Evolutionary conservation across 2,888 invertebrate genomes (phyloP).

Genomic region (Apodemia mormo): DNA sequence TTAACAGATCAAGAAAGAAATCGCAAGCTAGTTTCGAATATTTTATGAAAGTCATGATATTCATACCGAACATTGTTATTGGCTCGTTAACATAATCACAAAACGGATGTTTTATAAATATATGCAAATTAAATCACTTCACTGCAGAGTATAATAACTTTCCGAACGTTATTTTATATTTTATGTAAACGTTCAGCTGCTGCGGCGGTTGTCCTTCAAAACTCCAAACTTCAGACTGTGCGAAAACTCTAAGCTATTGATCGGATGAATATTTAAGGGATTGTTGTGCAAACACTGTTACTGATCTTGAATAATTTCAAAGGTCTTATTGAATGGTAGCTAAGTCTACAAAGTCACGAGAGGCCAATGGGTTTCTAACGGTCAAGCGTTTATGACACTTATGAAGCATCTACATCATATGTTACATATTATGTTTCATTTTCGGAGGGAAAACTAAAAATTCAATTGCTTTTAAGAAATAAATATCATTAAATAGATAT

Average conservation of each 20-base stretch:
- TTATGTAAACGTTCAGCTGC: conserved; percentile 64
- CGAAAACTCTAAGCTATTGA: conserved; percentile 44
- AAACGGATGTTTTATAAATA: not conserved
- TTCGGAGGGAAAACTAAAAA: too few species aligned
- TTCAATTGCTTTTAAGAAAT: too few species aligned
- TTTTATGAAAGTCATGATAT: not conserved
- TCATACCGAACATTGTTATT: not conserved
- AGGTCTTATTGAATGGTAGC: not conserved
- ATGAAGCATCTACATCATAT: not conserved
- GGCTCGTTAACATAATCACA: not conserved
- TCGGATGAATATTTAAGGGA: conserved; percentile 46
- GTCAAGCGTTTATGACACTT: not conserved
- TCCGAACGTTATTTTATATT: conserved; percentile 46
- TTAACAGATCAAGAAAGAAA: too few species aligned
- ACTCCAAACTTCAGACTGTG: conserved; percentile 23
- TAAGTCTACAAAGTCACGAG: not conserved
- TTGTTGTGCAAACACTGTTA: conserved; percentile 31
- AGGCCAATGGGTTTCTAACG: conserved; percentile 4
- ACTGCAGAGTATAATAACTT: not conserved
- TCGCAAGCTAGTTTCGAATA: not conserved
- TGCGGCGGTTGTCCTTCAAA: conserved; percentile 42
- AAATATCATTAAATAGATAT: too few species aligned
- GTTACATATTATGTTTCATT: too few species aligned
- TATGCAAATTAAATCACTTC: not conserved
- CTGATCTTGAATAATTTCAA: conserved; percentile 42